Evolutionary conservation across 2,113 vertebrate genomes (phyloP).

Genomic region (Forbesichthys agassizii): DNA sequence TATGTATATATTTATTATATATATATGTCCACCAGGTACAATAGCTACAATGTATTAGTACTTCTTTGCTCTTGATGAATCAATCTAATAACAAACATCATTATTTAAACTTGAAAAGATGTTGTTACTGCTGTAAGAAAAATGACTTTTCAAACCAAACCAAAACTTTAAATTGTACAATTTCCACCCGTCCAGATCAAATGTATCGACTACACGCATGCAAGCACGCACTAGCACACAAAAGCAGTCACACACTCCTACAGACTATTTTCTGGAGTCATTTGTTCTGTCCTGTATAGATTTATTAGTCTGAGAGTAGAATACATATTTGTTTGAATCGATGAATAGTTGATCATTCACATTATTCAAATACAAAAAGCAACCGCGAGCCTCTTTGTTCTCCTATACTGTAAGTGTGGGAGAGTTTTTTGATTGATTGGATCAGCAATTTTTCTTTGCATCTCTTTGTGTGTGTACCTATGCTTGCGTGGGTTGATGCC

Average conservation of each 20-base stretch:
- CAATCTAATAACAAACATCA: no score
- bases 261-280: conserved; percentile 28
- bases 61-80: no score
- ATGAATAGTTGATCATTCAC: conserved; percentile 26
- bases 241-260: conserved; percentile 20
- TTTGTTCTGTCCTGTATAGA: conserved; percentile 32
- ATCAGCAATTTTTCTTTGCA: conserved; percentile 7
- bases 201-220: not conserved
- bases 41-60: not conserved
- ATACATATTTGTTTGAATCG: conserved; percentile 35
- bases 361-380: conserved; percentile 23
- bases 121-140: no score
- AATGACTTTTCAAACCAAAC: no score
- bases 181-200: no score
- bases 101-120: not conserved
- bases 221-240: conserved; percentile 19
- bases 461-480: conserved; percentile 2
- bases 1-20: no score
- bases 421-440: conserved; percentile 16
- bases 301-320: conserved; percentile 45
- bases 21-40: not conserved
- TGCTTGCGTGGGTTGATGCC: not conserved
- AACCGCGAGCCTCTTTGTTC: conserved; percentile 15
- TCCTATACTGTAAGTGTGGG: not conserved
- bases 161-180: no score